Percentiles rank a stretch among this genome's conserved stretches.
Conservation (phyloP, 2,888 invertebrate species). For the Synanthedon tipuliformis region DNA sequence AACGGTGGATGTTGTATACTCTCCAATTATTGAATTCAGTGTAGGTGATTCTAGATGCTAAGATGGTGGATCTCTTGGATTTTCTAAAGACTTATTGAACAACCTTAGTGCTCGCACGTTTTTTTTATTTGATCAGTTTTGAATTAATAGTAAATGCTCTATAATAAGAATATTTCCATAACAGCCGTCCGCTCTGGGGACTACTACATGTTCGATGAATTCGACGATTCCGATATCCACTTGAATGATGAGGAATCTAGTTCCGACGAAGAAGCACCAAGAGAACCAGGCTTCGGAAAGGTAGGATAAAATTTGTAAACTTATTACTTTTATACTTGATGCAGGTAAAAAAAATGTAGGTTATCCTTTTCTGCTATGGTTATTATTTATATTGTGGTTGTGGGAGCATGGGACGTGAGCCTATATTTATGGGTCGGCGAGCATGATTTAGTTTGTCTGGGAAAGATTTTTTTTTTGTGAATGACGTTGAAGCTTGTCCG, state of each 20-base stretch:
- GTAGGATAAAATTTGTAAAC: conserved; percentile 25
- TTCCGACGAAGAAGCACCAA: conserved; percentile 65
- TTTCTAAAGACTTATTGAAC: too few relatives aligned
- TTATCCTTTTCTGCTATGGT: neutral
- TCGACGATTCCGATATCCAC: conserved; percentile 84
- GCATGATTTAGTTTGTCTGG: neutral
- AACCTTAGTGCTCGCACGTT: conserved; percentile 3
- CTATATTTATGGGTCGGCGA: neutral
- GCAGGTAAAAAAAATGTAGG: neutral
- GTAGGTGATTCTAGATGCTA: too few relatives aligned
- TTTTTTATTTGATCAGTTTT: neutral
- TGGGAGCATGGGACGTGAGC: neutral
- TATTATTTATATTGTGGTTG: neutral
- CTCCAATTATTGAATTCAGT: too few relatives aligned
- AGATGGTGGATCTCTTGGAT: too few relatives aligned
- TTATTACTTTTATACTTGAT: neutral
- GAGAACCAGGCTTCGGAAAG: conserved; percentile 67
- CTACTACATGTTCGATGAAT: conserved; percentile 99
- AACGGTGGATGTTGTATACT: too few relatives aligned
- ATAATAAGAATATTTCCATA: conserved; percentile 8
- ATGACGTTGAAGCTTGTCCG: neutral
- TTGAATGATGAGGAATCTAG: conserved; percentile 71
- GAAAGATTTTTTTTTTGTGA: neutral
- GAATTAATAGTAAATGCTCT: neutral
- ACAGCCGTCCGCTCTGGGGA: conserved; percentile 97